Conservation (phyloP, 1,140 invertebrate species). For the Hycleus phaleratus region DNA sequence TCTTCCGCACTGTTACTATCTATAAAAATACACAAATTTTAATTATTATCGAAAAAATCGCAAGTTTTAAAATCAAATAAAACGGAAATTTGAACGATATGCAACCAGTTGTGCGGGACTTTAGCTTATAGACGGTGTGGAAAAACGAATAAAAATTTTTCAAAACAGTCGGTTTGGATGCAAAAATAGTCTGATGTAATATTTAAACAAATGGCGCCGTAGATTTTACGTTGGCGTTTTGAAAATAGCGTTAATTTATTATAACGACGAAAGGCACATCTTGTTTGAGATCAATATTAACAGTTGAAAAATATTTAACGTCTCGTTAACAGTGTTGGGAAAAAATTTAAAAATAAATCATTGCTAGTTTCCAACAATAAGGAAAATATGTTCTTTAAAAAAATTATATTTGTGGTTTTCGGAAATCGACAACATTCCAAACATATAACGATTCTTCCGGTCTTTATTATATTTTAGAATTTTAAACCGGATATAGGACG, state of each 20-base stretch:
- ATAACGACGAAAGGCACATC: too few species aligned
- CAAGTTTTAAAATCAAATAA: not conserved
- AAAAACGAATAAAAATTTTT: too few species aligned
- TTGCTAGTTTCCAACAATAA: not conserved
- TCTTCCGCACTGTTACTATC: constrained; percentile 27
- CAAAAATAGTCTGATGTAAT: too few species aligned
- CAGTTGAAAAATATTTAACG: not conserved
- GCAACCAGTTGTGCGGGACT: too few species aligned
- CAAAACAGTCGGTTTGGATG: too few species aligned
- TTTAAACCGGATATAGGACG: constrained; percentile 25
- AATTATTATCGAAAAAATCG: not conserved
- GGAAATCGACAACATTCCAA: constrained; percentile 22
- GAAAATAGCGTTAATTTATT: too few species aligned
- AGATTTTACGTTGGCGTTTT: too few species aligned
- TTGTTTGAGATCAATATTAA: not conserved
- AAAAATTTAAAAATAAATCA: not conserved
- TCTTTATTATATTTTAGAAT: constrained; percentile 2
- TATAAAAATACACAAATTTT: constrained; percentile 21
- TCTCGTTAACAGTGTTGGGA: not conserved
- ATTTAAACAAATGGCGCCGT: too few species aligned
- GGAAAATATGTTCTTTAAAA: not conserved
- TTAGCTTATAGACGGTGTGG: too few species aligned
- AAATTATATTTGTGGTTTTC: constrained; percentile 12
- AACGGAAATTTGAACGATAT: not conserved
- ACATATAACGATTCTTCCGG: constrained; percentile 26